Conservation (phyloP, 2,113 vertebrate species). For the Theropithecus gelada region DNA sequence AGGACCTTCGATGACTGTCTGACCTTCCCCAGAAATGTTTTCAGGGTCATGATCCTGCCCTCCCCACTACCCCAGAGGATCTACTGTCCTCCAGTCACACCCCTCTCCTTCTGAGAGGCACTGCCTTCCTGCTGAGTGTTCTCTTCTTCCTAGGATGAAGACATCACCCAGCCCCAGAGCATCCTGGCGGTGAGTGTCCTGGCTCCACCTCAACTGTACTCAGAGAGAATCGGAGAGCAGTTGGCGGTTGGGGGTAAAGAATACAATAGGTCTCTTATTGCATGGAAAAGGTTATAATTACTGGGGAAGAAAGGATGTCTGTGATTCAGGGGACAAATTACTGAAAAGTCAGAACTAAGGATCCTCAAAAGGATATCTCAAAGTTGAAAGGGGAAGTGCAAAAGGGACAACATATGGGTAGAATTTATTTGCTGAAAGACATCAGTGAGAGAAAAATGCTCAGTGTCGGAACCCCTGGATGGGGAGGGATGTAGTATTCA, state of each 20-base stretch:
- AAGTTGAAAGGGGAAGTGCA: neutral
- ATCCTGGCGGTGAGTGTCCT: constrained; percentile 76
- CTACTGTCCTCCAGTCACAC: neutral
- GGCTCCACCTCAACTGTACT: accelerated
- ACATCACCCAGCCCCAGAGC: constrained; percentile 85
- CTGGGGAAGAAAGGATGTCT: neutral
- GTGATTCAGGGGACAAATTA: neutral
- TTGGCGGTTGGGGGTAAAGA: neutral
- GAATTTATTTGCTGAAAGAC: neutral
- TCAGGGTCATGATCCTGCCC: neutral
- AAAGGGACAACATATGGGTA: neutral
- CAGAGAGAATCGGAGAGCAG: neutral
- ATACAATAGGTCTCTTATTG: neutral
- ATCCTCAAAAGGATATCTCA: neutral
- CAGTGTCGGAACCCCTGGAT: neutral
- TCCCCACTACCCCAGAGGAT: neutral
- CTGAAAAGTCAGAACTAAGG: neutral
- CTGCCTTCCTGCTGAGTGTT: neutral
- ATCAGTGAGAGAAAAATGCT: neutral
- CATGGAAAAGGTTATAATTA: neutral
- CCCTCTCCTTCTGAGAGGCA: accelerated
- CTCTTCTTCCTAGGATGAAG: constrained; percentile 84
- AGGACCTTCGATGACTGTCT: neutral
- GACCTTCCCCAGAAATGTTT: neutral
- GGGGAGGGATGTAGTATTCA: neutral